A percentile compares a stretch with the other conserved stretches of the same genome.
These are phyloP conservation scores for Labrus mixtus DNA, from an alignment of 2,113 vertebrate species.

Conservation along the genomic window DNA sequence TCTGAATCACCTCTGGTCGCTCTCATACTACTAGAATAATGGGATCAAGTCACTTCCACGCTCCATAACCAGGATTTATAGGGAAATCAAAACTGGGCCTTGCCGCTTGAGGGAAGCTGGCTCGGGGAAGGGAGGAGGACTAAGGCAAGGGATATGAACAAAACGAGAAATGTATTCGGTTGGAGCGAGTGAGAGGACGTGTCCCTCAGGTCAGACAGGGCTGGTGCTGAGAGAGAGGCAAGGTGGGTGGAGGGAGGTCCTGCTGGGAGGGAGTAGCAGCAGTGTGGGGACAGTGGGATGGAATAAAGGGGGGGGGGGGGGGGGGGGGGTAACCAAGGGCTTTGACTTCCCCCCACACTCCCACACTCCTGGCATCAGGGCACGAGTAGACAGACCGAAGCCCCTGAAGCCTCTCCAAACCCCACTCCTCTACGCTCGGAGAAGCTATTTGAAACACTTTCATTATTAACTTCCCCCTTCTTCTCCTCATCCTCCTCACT, in stretches of 20 bases:
- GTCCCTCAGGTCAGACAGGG: constrained; percentile 59
- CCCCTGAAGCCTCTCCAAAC: constrained; percentile 63
- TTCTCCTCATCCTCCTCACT: constrained; percentile 11
- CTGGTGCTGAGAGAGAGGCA: constrained; percentile 40
- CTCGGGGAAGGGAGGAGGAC: constrained; percentile 60
- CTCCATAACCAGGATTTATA: constrained; percentile 84
- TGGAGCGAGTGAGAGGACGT: constrained; percentile 21
- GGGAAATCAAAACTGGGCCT: constrained; percentile 79
- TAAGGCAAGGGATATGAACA: constrained; percentile 59
- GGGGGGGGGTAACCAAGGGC: constrained; percentile 36
- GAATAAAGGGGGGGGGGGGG: too few species aligned
- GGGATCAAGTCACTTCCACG: constrained; percentile 79
- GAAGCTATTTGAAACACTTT: constrained; percentile 71
- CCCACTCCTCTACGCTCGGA: constrained; percentile 45
- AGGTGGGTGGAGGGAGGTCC: constrained; percentile 48
- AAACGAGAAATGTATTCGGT: constrained; percentile 69
- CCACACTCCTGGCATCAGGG: constrained; percentile 50
- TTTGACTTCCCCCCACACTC: constrained; percentile 67
- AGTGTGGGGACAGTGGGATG: constrained; percentile 28
- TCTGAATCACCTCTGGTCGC: constrained; percentile 76
- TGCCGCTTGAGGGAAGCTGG: constrained; percentile 71
- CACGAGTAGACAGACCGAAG: constrained; percentile 54
- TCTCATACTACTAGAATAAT: constrained; percentile 78
- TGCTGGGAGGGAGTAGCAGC: constrained; percentile 52
- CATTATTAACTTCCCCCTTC: constrained; percentile 66